Evolutionary conservation across 2,888 invertebrate genomes (phyloP).

Genomic region (Drosophila villosipedis): DNA sequence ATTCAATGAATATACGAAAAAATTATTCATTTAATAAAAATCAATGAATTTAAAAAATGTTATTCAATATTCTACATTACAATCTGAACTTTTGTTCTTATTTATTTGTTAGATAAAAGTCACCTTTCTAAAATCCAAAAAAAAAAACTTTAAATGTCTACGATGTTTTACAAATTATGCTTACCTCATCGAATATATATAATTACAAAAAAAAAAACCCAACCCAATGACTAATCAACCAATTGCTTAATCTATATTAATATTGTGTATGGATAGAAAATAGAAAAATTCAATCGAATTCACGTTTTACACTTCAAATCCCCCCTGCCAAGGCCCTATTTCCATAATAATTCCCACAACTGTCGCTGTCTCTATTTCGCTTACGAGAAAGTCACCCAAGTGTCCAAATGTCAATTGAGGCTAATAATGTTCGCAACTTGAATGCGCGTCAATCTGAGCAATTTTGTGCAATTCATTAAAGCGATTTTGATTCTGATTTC

Average conservation of each 20-base stretch:
- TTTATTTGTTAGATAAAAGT: neutral
- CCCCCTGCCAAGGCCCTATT: slow-evolving; percentile 1
- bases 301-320: neutral
- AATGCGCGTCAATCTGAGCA: slow-evolving; percentile 66
- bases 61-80: neutral
- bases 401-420: slow-evolving; percentile 54
- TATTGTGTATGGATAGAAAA: neutral
- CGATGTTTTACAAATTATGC: neutral
- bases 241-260: neutral
- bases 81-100: neutral
- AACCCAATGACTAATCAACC: neutral
- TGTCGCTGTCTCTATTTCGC: slow-evolving; percentile 7
- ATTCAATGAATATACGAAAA: neutral
- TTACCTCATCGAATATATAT: neutral
- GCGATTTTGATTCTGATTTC: slow-evolving; percentile 74
- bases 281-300: slow-evolving; percentile 11
- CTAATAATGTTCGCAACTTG: slow-evolving; percentile 53
- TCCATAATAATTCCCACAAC: slow-evolving; percentile 11
- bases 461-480: slow-evolving; percentile 78
- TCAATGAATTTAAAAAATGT: too few species aligned
- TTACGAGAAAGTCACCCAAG: slow-evolving; percentile 22
- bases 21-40: neutral
- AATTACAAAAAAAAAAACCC: neutral
- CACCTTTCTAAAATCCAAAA: neutral
- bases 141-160: neutral